phyloP scores from a whole-genome alignment of 2,113 vertebrate genomes.

The Takifugu bimaculatus region DNA sequence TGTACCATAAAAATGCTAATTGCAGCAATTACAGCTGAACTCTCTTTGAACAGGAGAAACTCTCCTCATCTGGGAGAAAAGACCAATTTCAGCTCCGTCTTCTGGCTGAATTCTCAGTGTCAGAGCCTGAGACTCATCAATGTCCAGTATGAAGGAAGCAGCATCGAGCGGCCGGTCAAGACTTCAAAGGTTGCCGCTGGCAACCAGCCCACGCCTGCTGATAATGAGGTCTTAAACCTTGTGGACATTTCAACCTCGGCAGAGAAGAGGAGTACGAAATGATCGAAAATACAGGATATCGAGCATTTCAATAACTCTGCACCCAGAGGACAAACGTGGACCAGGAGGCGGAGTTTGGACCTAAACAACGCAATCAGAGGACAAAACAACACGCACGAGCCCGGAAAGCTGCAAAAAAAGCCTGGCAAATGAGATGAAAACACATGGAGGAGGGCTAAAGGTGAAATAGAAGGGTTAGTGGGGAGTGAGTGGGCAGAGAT shows the following conservation, averaged over 20 bases:
- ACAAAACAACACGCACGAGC: slow-evolving; percentile 18
- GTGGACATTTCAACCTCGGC: slow-evolving; percentile 8
- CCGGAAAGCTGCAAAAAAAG: slow-evolving; percentile 3
- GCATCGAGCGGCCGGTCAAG: slow-evolving; percentile 32
- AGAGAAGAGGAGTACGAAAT: not conserved
- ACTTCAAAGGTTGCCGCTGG: slow-evolving; percentile 5
- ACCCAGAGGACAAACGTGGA: too few species aligned
- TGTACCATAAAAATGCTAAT: too few species aligned
- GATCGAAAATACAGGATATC: not conserved
- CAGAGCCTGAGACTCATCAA: slow-evolving; percentile 43
- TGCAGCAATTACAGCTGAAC: too few species aligned
- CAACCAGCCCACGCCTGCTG: slow-evolving; percentile 17
- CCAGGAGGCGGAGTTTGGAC: slow-evolving; percentile 6
- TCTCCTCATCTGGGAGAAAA: too few species aligned
- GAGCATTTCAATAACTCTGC: not conserved
- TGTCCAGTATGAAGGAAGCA: slow-evolving; percentile 41
- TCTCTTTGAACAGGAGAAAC: too few species aligned
- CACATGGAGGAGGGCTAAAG: too few species aligned
- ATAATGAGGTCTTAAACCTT: slow-evolving; percentile 37
- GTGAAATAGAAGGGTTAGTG: too few species aligned
- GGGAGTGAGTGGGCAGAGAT: too few species aligned
- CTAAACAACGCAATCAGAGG: slow-evolving; percentile 13
- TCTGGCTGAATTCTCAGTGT: slow-evolving; percentile 5
- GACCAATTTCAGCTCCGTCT: too few species aligned
- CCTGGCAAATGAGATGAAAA: slow-evolving; percentile 3